phyloP scores from a whole-genome alignment of 2,113 vertebrate genomes.

The Centropus unirufus region DNA sequence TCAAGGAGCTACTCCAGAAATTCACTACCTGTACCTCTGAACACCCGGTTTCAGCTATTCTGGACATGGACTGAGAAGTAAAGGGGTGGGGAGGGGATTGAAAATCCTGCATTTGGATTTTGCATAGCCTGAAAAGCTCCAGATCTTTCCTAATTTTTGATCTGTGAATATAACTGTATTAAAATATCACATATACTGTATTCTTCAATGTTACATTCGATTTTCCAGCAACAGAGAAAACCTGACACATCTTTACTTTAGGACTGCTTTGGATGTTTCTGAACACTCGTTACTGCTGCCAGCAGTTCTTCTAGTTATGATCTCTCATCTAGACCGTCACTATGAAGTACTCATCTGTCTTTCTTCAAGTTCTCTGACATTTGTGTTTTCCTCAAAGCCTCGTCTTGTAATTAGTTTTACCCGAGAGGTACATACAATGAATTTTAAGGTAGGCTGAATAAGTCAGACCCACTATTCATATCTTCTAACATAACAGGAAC shows the following conservation, averaged over 20 bases:
- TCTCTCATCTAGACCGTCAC: background rate
- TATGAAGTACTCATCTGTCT: background rate
- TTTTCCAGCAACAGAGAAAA: background rate
- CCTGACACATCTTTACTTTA: background rate
- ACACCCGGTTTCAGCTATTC: background rate
- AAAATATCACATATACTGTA: background rate
- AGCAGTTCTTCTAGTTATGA: background rate
- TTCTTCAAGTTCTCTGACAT: background rate
- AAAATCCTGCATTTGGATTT: background rate
- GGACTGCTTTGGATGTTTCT: background rate
- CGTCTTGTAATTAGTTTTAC: background rate
- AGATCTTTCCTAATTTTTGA: background rate
- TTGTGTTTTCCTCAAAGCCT: background rate
- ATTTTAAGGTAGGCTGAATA: too few species aligned
- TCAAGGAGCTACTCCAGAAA: background rate
- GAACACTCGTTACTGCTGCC: background rate
- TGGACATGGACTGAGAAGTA: background rate
- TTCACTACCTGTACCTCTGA: background rate
- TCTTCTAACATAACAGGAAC: background rate
- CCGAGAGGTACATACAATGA: background rate
- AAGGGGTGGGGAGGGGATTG: accelerated
- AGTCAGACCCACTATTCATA: background rate
- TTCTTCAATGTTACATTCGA: background rate
- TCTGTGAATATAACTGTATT: background rate
- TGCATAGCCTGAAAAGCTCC: background rate